Evolutionary conservation across 2,888 invertebrate genomes (phyloP), one percentile per base, ranked within the genome.

Genomic region (Diogma glabrata): DNA sequence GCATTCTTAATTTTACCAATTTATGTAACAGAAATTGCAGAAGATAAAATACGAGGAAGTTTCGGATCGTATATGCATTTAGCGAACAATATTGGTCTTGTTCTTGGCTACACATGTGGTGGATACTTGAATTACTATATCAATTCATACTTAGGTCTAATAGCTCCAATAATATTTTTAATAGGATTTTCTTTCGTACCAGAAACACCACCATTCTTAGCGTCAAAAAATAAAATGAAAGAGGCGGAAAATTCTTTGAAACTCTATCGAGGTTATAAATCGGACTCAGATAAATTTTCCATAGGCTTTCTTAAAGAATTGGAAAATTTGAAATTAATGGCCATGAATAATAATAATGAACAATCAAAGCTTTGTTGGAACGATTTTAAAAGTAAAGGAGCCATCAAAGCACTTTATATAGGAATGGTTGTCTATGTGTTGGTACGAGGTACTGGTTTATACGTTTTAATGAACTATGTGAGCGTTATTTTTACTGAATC

Each of bases 391-490:
- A 43, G 23, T 22, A 20, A 23, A 3, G 12, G 22, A 6, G 43
- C 43, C 3, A 22, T 20, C 22, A 43, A 22, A 22, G 43, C n/a
- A 6, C n/a, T 43, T n/a, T 8, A 22, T 2, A n/a, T 43, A 22
- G n/a, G 22, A 22, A 22, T 23, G 12, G 20, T 43, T 14, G 9
- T 43, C 3, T 16, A 22, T 14, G n/a, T 43, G 14, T 22, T 23
- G 3, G 65, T 68, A 52, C 56, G 62, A 22, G 65, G 65, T 51
- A n/a, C n/a, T n/a, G 69, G 69, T 14, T 63, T 64, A 50, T 69
- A 66, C 49, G 66, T 64, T 4, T 61, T 69, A 63, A 50, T 70
- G 6, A 69, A 63, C 52, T 69, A 67, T 28, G 64, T 69, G 4
- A 66, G 66, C 1, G 56, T 59, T 5, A 67, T 70, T 14, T 70